Evolutionary conservation across 2,113 vertebrate genomes (phyloP), one percentile per base, ranked within the genome.

Genomic region (Psilopsiagon aymara): DNA sequence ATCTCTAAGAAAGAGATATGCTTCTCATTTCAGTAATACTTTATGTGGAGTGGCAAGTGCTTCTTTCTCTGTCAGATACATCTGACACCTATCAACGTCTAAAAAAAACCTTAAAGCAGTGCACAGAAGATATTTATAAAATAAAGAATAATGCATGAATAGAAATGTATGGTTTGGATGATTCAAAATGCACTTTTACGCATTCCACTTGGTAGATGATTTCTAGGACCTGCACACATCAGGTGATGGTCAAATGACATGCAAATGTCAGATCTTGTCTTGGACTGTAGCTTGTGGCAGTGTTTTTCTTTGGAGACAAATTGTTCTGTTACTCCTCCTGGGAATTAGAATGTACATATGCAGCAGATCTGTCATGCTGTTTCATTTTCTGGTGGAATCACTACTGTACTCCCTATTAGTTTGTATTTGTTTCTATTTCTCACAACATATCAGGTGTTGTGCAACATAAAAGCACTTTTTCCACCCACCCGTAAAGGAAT

Each of bases 111-210:
- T 9, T 9, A 37, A 71, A 53, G 5, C 53, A 81, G 90, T 86
- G 52, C 63, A 79, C 7, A 49, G 71, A 96, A 96, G 57, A 64
- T 86, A 89, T 86, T 97, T 89, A 31, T 77, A 83, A 80, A 96
- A 86, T 57, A 70, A 90, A 96, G 89, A 89, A 24, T 68, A 29
- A 88, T 89, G 49, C 29, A 60, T 43, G 7, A 87, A 53, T 70
- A 95, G 59, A 97, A 97, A 94, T 89, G 17, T 88, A 71, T 43
- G 12, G 14, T 49, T 85, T 64, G 4, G 55, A 55, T 92, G 62
- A 91, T 96, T 95, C 75, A 91, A 84, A 89, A 90, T 49, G 18
- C 24, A 46, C 66, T 96, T 95, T 88, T 94, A 51, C 11, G 60
- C 94, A 49, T 82, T 82, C 6, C 23, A 69, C 79, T 96, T 95